A percentile compares a stretch with the other conserved stretches of the same genome.
Conservation (phyloP, 2,888 invertebrate species). For the Abrostola tripartita region DNA sequence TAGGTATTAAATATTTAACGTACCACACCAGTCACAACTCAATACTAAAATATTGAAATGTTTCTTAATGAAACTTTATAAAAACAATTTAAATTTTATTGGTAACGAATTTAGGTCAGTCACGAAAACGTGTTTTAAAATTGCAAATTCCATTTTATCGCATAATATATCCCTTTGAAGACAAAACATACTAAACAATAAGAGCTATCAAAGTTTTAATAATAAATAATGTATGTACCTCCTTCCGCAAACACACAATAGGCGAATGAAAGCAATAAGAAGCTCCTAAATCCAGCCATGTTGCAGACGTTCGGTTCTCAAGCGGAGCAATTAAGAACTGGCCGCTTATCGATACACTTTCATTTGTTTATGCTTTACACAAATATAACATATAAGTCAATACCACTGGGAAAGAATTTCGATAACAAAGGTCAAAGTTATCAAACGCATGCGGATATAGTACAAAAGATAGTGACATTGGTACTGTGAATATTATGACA, state of each 20-base stretch:
- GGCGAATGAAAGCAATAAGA: slow-evolving; percentile 27
- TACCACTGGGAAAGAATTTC: slow-evolving; percentile 54
- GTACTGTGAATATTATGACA: neutral
- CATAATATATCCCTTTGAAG: neutral
- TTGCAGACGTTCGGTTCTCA: slow-evolving; percentile 12
- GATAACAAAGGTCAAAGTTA: slow-evolving; percentile 69
- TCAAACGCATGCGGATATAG: slow-evolving; percentile 37
- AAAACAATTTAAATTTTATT: too few relatives aligned
- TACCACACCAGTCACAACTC: too few relatives aligned
- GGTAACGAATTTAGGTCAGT: too few relatives aligned
- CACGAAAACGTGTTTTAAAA: too few relatives aligned
- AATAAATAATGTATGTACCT: slow-evolving; percentile 25
- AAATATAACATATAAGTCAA: slow-evolving; percentile 29
- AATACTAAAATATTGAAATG: too few relatives aligned
- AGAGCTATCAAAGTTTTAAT: neutral
- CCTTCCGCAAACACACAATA: slow-evolving; percentile 35
- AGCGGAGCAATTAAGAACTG: slow-evolving; percentile 25
- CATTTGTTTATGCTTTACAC: slow-evolving; percentile 39
- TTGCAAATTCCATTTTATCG: too few relatives aligned
- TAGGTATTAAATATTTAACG: too few relatives aligned
- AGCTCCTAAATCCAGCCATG: slow-evolving; percentile 30
- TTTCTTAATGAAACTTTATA: too few relatives aligned
- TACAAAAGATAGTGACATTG: slow-evolving; percentile 14
- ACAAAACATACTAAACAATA: neutral
- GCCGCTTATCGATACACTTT: slow-evolving; percentile 31